A percentile compares a stretch with the other conserved stretches of the same genome.
These are phyloP conservation scores for Panagrolaimus sp. DNA, from an alignment of 1,140 invertebrate genomes.

Conservation along the genomic window DNA sequence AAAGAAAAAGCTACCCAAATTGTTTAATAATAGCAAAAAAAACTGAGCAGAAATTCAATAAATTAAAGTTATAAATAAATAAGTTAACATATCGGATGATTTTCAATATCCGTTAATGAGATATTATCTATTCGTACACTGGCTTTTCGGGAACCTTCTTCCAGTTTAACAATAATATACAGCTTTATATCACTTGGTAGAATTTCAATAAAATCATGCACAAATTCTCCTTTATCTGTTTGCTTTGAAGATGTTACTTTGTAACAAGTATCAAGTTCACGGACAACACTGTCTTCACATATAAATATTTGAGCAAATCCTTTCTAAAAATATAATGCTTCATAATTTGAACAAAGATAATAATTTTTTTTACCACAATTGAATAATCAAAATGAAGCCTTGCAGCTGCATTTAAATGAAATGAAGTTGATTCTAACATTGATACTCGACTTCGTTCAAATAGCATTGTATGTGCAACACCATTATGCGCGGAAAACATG, in stretches of 20 bases:
- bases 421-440: constrained; percentile 46
- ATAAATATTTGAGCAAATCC: constrained; percentile 47
- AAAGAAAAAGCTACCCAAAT: no score
- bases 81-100: constrained; percentile 34
- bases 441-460: constrained; percentile 37
- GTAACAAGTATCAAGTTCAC: constrained; percentile 39
- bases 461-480: constrained; percentile 32
- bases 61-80: constrained; percentile 7
- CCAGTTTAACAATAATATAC: constrained; percentile 43
- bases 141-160: constrained; percentile 34
- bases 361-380: constrained; percentile 30
- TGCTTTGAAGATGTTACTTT: constrained; percentile 24
- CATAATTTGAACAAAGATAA: background rate
- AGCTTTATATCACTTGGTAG: constrained; percentile 52
- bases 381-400: constrained; percentile 52
- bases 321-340: constrained; percentile 26
- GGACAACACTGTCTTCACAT: constrained; percentile 47
- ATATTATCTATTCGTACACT: constrained; percentile 38
- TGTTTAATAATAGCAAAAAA: no score
- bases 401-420: constrained; percentile 46
- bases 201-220: constrained; percentile 49
- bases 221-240: constrained; percentile 16
- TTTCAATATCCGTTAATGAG: constrained; percentile 37
- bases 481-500: constrained; percentile 35
- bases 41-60: background rate